phyloP scores from a whole-genome alignment of 2,888 invertebrate genomes.

The Amiota communis region DNA sequence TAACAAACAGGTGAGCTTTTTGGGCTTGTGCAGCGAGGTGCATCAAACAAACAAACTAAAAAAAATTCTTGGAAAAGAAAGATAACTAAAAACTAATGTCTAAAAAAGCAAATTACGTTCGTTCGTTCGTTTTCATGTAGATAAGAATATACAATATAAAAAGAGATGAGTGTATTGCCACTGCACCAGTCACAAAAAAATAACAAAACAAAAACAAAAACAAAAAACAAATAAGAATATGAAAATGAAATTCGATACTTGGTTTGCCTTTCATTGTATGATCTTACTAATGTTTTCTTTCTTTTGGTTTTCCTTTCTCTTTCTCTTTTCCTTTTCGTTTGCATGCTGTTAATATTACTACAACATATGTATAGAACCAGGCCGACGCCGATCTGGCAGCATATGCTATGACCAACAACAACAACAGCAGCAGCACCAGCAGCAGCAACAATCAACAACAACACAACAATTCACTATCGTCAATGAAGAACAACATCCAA shows the following conservation, averaged over 20 bases:
- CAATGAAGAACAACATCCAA: conserved; percentile 47
- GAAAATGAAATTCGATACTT: conserved; percentile 36
- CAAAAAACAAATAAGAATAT: conserved; percentile 28
- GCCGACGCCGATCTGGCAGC: conserved; percentile 45
- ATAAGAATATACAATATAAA: too few species aligned
- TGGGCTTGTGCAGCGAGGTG: conserved; percentile 71
- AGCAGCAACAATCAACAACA: conserved; percentile 56
- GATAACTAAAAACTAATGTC: conserved; percentile 4
- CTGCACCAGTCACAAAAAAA: conserved; percentile 71
- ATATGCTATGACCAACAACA: conserved; percentile 27
- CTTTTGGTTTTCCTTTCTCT: conserved; percentile 33
- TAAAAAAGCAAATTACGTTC: conserved; percentile 17
- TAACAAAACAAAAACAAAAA: too few species aligned
- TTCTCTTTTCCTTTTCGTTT: conserved; percentile 19
- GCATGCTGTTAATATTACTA: not conserved
- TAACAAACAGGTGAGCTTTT: conserved; percentile 73
- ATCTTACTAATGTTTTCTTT: conserved; percentile 40
- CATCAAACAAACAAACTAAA: conserved; percentile 31
- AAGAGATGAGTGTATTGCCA: conserved; percentile 51
- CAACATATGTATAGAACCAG: conserved; percentile 52
- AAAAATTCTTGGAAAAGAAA: conserved; percentile 21
- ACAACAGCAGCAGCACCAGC: conserved; percentile 43
- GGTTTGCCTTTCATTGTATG: not conserved
- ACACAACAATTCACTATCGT: conserved; percentile 54
- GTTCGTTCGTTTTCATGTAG: conserved; percentile 35